Conservation (phyloP, 2,113 vertebrate genomes). For the Sus scrofa region DNA sequence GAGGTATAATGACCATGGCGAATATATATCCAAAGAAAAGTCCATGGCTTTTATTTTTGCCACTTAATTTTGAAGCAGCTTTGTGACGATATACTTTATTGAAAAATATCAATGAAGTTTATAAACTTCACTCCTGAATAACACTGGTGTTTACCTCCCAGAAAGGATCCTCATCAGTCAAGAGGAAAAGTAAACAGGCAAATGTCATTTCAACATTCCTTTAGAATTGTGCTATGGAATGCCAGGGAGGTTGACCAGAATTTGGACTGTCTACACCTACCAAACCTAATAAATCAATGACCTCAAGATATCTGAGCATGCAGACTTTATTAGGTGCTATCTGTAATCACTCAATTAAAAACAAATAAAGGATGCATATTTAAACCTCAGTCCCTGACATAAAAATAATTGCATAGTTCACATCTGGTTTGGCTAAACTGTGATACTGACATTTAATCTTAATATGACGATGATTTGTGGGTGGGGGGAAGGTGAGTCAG, state of each 20-base stretch:
- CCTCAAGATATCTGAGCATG: constrained; percentile 23
- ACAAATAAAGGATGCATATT: constrained; percentile 41
- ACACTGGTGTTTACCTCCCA: constrained; percentile 31
- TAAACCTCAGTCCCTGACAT: background rate
- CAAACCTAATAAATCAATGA: constrained; percentile 68
- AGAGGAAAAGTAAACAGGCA: constrained; percentile 62
- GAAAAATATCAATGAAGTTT: constrained; percentile 33
- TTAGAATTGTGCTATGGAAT: constrained; percentile 47
- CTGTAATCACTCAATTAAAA: constrained; percentile 75
- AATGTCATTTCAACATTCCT: constrained; percentile 62
- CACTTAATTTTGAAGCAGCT: constrained; percentile 60
- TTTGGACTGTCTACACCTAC: constrained; percentile 53
- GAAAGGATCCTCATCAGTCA: constrained; percentile 58
- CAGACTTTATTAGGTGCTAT: constrained; percentile 66
- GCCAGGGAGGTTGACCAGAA: background rate
- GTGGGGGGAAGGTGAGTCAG: background rate
- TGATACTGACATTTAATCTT: constrained; percentile 45
- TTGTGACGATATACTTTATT: constrained; percentile 59
- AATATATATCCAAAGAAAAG: constrained; percentile 32
- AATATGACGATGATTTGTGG: background rate
- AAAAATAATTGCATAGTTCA: background rate
- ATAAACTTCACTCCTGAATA: constrained; percentile 33
- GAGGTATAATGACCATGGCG: background rate
- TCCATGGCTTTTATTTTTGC: constrained; percentile 41
- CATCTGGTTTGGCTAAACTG: constrained; percentile 60